These are phyloP conservation scores for Palythoa heliodiscus DNA, from an alignment of 92 coral and sea anemone species.

Conservation along the genomic window DNA sequence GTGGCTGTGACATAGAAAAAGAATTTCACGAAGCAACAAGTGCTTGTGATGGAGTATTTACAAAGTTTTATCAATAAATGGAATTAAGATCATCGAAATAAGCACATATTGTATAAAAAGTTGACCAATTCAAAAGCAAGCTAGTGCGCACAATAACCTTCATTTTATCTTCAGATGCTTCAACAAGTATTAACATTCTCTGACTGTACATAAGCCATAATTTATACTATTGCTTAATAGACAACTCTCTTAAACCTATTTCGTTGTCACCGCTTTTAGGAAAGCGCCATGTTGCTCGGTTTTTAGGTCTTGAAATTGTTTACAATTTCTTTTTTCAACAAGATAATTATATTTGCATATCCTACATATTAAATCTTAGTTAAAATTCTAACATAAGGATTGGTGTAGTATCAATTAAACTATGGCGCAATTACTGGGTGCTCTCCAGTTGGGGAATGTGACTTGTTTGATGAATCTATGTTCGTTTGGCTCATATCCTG, in stretches of 20 bases:
- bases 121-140: not conserved
- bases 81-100: not conserved
- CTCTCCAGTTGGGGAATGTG: constrained; percentile 27
- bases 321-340: constrained; percentile 13
- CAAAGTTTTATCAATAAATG: constrained; percentile 20
- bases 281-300: not conserved
- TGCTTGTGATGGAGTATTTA: constrained; percentile 10
- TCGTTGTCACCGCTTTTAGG: not conserved
- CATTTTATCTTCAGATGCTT: not conserved
- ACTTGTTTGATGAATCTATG: constrained; percentile 18
- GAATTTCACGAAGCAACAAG: not conserved
- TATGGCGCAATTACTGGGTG: constrained; percentile 31
- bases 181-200: not conserved
- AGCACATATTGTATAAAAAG: constrained; percentile 27
- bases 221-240: not conserved
- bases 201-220: constrained; percentile 25
- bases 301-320: constrained; percentile 7
- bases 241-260: constrained; percentile 12
- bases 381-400: constrained; percentile 29
- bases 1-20: constrained; percentile 12
- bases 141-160: not conserved
- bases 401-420: not conserved
- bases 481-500: constrained; percentile 1
- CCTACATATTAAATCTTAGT: constrained; percentile 29
- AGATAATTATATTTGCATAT: constrained; percentile 15